These are phyloP conservation scores for Actenoides lindsayi DNA, from an alignment of 2,113 vertebrate genomes.

Conservation along the genomic window DNA sequence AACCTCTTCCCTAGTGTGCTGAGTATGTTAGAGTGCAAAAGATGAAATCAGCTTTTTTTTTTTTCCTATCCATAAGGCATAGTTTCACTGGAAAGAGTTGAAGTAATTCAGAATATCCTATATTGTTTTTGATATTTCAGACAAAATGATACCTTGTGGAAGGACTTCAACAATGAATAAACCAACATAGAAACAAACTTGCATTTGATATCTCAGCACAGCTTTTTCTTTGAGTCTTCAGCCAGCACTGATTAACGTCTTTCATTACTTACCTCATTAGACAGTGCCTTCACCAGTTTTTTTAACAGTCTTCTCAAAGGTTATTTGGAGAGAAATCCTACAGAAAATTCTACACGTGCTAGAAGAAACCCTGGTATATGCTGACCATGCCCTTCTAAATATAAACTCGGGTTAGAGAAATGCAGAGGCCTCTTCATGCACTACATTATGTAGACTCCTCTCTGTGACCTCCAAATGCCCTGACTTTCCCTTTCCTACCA, in stretches of 20 bases:
- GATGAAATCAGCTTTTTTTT: neutral
- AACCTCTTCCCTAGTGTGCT: neutral
- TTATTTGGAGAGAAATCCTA: neutral
- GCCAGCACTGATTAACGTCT: neutral
- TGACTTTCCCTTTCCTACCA: slow-evolving; percentile 33
- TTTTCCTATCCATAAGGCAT: neutral
- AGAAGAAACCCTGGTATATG: slow-evolving; percentile 19
- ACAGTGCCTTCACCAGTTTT: neutral
- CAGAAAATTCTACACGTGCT: slow-evolving; percentile 13
- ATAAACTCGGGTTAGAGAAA: slow-evolving; percentile 34
- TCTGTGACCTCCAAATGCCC: slow-evolving; percentile 48
- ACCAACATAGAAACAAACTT: neutral
- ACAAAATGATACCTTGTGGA: neutral
- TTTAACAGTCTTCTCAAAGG: neutral
- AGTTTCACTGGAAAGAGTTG: neutral
- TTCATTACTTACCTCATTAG: neutral
- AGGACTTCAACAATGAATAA: neutral
- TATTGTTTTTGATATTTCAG: neutral
- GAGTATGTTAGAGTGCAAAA: neutral
- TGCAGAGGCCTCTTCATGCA: neutral
- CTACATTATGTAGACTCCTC: neutral
- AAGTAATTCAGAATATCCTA: neutral
- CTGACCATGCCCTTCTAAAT: slow-evolving; percentile 55
- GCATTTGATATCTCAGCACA: neutral
- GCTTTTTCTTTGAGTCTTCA: neutral